Conservation (phyloP, 1,140 invertebrate genomes). For the Meloidogyne hapla region DNA sequence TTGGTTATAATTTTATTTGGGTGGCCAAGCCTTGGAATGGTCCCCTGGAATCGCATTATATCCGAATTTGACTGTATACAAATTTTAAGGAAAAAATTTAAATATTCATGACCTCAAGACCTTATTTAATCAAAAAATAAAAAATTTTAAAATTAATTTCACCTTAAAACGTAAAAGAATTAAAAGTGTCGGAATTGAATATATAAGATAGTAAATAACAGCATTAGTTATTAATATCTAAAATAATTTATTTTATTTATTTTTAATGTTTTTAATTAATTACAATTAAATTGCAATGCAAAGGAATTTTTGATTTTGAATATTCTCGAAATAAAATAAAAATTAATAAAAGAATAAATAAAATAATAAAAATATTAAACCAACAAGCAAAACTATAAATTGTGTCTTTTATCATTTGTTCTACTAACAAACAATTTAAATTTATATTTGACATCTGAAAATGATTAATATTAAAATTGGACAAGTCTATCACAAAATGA, state of each 20-base stretch:
- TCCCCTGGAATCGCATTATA: too few relatives aligned
- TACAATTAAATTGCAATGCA: conserved; percentile 12
- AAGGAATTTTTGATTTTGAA: background rate
- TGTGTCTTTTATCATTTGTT: background rate
- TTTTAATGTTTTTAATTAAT: background rate
- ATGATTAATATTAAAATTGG: background rate
- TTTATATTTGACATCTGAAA: background rate
- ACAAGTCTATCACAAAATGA: too few relatives aligned
- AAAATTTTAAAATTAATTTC: background rate
- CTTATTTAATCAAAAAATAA: background rate
- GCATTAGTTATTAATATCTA: conserved; percentile 7
- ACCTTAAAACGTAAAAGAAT: conserved; percentile 8
- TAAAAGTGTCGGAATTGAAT: conserved; percentile 3
- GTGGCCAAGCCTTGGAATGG: too few relatives aligned
- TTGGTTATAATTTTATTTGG: too few relatives aligned
- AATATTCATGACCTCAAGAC: too few relatives aligned
- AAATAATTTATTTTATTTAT: background rate
- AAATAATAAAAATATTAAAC: background rate
- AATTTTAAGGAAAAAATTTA: too few relatives aligned
- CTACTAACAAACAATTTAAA: background rate
- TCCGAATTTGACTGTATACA: too few relatives aligned
- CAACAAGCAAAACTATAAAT: background rate
- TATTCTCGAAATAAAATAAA: conserved; percentile 9
- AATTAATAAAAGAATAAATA: conserved; percentile 7
- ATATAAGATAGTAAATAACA: background rate